Base-by-base conservation (phyloP, 2,797 vertebrate genomes). In the Sebastes cheni region DNA sequence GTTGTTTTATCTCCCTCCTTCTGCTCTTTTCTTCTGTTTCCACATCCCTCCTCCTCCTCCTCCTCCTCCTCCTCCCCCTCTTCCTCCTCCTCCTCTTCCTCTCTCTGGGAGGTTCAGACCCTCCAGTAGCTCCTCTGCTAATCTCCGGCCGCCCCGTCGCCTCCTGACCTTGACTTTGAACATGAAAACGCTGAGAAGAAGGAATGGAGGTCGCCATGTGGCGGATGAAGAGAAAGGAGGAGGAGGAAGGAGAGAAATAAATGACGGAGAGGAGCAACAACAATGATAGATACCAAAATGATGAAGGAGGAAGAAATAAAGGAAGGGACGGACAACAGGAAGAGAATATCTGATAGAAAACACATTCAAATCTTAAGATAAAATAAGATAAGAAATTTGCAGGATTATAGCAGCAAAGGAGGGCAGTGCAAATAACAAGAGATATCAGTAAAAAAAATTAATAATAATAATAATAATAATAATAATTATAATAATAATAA, bases 101-200 rank as follows among this genome's bases (percentile, higher is more conserved):
- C 18, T 52, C 50, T 52, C 20, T 52, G 50, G 50, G 50, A 52
- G 50, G 50, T n/a, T 10, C 50, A 52, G 14, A 52, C 50, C 50
- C 50, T 52, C 50, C 50, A n/a, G 18, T 9, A n/a, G 18, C 50
- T 52, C 50, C 50, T 52, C 20, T 10, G 46, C 50, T 52, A 52
- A 62, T 77, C 78, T 67, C 67, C 25, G 5, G 79, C 68, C 27
- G 39, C 75, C 81, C 72, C 34, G 42, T 18, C 8, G 52, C 34
- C 76, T 70, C 62, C 60, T 71, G 82, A 85, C 87, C 80, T 86
- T 85, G 82, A 83, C 82, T 89, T 81, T 85, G 72, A 85, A 74
- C 60, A 56, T 65, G 68, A 61, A 78, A 39, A 66, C 4, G 3
- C 59, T 25, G 84, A 75, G 74, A 23, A 16, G 59, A 72, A 20